Percentiles rank a stretch among this genome's conserved stretches.
Evolutionary conservation across 1,140 invertebrate genomes (phyloP).

Genomic region (Procambarus virginalis): DNA sequence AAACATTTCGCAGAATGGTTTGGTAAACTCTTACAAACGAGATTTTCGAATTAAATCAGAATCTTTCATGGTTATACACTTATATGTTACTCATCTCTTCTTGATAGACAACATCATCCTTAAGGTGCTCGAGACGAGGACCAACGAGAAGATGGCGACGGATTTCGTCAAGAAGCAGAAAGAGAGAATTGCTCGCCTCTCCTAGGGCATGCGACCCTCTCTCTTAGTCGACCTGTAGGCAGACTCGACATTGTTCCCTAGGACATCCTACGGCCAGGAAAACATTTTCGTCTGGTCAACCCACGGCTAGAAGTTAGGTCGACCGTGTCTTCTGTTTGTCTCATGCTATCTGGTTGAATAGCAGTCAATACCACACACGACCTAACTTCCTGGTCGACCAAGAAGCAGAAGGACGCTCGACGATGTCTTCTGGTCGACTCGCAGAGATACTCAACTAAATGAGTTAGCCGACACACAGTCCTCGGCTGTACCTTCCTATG

Average conservation of each 20-base stretch:
- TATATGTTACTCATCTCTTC: background rate
- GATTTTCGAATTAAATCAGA: too few species aligned
- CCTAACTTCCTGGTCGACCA: background rate
- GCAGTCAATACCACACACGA: background rate
- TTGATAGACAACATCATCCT: constrained; percentile 76
- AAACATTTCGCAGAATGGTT: too few species aligned
- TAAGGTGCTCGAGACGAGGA: constrained; percentile 75
- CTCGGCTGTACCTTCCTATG: background rate
- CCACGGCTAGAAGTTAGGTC: background rate
- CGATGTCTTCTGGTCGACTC: too few species aligned
- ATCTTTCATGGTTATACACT: too few species aligned
- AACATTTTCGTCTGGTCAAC: background rate
- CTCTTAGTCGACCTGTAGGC: background rate
- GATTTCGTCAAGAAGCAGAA: constrained; percentile 77
- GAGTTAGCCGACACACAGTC: background rate
- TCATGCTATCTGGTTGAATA: background rate
- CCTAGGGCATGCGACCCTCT: constrained; percentile 9
- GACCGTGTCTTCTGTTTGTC: background rate
- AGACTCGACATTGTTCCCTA: background rate
- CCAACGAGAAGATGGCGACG: constrained; percentile 78
- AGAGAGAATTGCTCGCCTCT: constrained; percentile 64
- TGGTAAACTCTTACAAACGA: too few species aligned
- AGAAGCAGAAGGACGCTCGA: background rate
- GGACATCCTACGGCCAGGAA: background rate
- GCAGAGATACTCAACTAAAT: too few species aligned